A percentile compares a stretch with the other conserved stretches of the same genome.
Evolutionary conservation across 2,113 vertebrate genomes (phyloP).

Genomic region (Lagopus muta): DNA sequence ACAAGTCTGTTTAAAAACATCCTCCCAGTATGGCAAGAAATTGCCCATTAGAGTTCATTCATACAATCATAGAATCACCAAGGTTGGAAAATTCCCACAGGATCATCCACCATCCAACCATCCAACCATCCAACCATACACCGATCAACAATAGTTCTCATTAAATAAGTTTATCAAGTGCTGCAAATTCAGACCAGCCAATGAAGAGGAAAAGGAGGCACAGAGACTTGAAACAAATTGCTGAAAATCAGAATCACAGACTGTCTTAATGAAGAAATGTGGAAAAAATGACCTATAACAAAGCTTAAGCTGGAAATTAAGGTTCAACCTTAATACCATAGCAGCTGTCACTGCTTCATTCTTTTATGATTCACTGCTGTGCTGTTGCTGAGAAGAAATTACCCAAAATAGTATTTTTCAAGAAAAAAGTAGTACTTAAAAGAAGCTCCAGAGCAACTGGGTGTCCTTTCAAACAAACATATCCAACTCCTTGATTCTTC

Average conservation of each 20-base stretch:
- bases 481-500: background rate
- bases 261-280: background rate
- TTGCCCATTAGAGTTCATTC: background rate
- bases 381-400: constrained; percentile 18
- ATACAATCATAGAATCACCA: background rate
- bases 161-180: background rate
- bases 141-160: too few species aligned
- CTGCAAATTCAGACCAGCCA: background rate
- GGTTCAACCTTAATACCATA: background rate
- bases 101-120: too few species aligned
- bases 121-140: too few species aligned
- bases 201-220: background rate
- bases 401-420: background rate
- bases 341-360: background rate
- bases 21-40: background rate
- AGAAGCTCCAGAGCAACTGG: background rate
- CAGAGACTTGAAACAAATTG: background rate
- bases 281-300: background rate
- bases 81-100: too few species aligned
- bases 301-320: constrained; percentile 5
- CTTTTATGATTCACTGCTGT: constrained; percentile 16
- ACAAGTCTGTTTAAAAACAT: background rate
- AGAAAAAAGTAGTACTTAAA: background rate
- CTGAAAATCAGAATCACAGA: background rate
- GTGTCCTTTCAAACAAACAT: background rate